Conservation (phyloP, 2,113 vertebrate genomes). For the Zingel zingel region DNA sequence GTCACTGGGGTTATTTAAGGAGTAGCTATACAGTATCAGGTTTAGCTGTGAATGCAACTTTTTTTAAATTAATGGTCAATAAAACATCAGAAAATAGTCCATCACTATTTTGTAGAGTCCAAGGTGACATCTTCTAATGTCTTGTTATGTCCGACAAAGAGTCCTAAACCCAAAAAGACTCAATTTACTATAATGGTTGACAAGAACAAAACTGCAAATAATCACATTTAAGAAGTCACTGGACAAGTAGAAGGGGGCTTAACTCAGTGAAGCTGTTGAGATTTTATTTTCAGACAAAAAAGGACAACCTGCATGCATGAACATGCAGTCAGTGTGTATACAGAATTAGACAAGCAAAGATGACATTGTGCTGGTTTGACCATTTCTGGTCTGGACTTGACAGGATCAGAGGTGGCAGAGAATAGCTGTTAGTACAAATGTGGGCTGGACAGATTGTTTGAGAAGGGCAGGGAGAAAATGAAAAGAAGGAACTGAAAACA, state of each 20-base stretch:
- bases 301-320: background rate
- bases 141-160: background rate
- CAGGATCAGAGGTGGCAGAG: conserved; percentile 17
- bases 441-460: conserved; percentile 17
- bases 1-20: background rate
- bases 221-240: background rate
- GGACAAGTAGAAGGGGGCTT: background rate
- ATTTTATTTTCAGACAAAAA: background rate
- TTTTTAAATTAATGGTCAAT: background rate
- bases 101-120: background rate
- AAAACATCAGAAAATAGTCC: background rate
- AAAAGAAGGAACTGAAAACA: background rate
- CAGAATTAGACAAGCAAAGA: conserved; percentile 10
- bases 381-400: conserved; percentile 1
- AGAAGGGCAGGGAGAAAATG: background rate
- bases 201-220: background rate
- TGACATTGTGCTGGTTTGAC: conserved; percentile 20
- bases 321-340: background rate
- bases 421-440: conserved; percentile 30
- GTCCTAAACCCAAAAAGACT: background rate
- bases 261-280: background rate
- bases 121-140: background rate
- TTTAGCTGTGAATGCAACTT: background rate
- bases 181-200: background rate
- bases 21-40: background rate